Conservation (phyloP, 2,888 invertebrate species). For the Agrilus cyanescens region DNA sequence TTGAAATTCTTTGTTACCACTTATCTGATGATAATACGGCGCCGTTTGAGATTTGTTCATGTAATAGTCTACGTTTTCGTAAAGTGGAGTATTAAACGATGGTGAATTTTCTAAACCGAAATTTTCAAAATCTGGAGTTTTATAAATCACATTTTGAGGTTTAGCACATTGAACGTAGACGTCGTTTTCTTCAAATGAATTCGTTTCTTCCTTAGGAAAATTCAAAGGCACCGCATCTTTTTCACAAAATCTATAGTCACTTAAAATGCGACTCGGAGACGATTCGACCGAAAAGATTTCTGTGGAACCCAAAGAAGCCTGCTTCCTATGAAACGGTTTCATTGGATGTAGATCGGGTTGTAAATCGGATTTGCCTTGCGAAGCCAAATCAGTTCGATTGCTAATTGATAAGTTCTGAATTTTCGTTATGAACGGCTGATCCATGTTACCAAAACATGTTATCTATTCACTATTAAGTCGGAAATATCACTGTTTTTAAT, state of each 20-base stretch:
- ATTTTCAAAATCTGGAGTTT: constrained; percentile 20
- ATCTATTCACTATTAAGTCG: too few relatives aligned
- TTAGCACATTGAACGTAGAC: constrained; percentile 36
- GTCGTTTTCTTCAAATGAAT: constrained; percentile 31
- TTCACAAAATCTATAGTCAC: constrained; percentile 50
- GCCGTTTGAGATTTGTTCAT: constrained; percentile 39
- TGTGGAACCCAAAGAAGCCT: constrained; percentile 49
- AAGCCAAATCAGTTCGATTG: constrained; percentile 23
- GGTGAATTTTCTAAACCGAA: too few relatives aligned
- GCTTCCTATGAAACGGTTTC: constrained; percentile 32
- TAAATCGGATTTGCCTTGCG: constrained; percentile 28
- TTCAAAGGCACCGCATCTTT: constrained; percentile 65
- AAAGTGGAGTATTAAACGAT: constrained; percentile 44
- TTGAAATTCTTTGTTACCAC: constrained; percentile 42
- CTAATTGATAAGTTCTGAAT: constrained; percentile 28
- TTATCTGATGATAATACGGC: constrained; percentile 50
- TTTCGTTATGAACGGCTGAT: constrained; percentile 28
- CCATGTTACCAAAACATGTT: too few relatives aligned
- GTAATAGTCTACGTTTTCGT: constrained; percentile 77
- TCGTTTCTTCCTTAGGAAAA: constrained; percentile 63
- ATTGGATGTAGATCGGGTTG: constrained; percentile 14
- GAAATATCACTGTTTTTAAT: too few relatives aligned
- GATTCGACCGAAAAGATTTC: constrained; percentile 51
- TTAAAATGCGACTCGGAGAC: constrained; percentile 17
- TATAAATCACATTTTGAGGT: constrained; percentile 21